These are phyloP conservation scores for Spondyliosoma cantharus DNA, from an alignment of 2,797 vertebrate species.

Conservation along the genomic window DNA sequence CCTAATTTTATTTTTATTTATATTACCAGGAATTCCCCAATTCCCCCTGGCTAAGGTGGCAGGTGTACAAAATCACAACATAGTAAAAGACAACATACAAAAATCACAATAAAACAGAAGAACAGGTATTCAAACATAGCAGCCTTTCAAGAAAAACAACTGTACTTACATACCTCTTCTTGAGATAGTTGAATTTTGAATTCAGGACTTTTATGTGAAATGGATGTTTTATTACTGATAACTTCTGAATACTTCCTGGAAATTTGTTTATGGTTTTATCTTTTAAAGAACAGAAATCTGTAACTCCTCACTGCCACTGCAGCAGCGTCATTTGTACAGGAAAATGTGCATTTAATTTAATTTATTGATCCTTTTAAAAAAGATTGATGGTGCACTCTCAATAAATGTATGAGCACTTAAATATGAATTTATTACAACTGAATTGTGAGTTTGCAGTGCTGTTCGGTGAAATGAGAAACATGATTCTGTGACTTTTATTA, in stretches of 20 bases:
- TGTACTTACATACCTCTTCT: too few species aligned
- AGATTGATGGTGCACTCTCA: background rate
- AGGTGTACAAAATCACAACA: too few species aligned
- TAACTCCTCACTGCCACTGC: slow-evolving; percentile 7
- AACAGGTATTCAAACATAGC: too few species aligned
- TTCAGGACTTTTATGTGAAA: background rate
- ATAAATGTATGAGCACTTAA: slow-evolving; percentile 9
- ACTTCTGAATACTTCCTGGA: background rate
- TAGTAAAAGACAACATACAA: too few species aligned
- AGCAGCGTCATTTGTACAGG: slow-evolving; percentile 25
- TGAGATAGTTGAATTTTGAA: background rate
- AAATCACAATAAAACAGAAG: too few species aligned
- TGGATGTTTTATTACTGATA: background rate
- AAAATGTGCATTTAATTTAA: slow-evolving; percentile 35
- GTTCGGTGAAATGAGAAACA: slow-evolving; percentile 36
- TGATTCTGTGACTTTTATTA: slow-evolving; percentile 45
- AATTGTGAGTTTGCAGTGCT: slow-evolving; percentile 38
- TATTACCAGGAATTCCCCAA: too few species aligned
- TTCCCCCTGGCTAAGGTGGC: too few species aligned
- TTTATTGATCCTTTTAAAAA: slow-evolving; percentile 17
- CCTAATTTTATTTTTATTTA: background rate
- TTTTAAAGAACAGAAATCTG: background rate
- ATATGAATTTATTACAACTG: slow-evolving; percentile 9
- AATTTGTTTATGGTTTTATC: slow-evolving; percentile 1
- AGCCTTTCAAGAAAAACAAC: too few species aligned